Conservation (phyloP, 1,140 invertebrate species). For the Ostrea denselamellosa region DNA sequence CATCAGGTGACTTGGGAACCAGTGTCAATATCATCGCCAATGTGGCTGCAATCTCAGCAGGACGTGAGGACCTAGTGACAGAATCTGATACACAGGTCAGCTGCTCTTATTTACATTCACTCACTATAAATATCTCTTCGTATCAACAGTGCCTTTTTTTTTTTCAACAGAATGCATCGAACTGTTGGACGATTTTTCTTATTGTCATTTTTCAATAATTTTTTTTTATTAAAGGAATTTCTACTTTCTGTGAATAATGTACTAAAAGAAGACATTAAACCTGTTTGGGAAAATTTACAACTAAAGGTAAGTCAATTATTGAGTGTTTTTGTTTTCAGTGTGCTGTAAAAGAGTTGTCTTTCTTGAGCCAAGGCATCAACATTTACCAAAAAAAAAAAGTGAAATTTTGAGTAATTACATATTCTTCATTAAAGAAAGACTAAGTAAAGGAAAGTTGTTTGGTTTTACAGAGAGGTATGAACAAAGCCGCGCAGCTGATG, state of each 20-base stretch:
- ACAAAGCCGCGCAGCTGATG: constrained; percentile 9
- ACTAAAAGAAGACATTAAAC: background rate
- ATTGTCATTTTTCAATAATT: background rate
- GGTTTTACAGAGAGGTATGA: background rate
- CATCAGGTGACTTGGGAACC: background rate
- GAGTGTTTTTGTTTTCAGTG: background rate
- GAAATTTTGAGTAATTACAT: no score
- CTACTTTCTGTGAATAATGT: constrained; percentile 17
- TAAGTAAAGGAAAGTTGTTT: background rate
- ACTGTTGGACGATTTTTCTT: no score
- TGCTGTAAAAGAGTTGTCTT: background rate
- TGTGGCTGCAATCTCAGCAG: constrained; percentile 10
- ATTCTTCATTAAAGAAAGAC: no score
- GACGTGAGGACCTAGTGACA: constrained; percentile 1
- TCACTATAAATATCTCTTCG: no score
- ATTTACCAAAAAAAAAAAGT: background rate
- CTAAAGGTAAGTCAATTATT: background rate
- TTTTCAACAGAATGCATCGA: no score
- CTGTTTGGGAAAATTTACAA: constrained; percentile 19
- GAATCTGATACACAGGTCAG: constrained; percentile 34
- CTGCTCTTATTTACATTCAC: no score
- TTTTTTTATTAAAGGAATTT: background rate
- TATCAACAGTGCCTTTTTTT: no score
- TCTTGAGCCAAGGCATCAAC: background rate
- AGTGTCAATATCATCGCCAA: constrained; percentile 10